Base-by-base conservation (phyloP, 1,140 invertebrate species). In the Euglossa dilemma region DNA sequence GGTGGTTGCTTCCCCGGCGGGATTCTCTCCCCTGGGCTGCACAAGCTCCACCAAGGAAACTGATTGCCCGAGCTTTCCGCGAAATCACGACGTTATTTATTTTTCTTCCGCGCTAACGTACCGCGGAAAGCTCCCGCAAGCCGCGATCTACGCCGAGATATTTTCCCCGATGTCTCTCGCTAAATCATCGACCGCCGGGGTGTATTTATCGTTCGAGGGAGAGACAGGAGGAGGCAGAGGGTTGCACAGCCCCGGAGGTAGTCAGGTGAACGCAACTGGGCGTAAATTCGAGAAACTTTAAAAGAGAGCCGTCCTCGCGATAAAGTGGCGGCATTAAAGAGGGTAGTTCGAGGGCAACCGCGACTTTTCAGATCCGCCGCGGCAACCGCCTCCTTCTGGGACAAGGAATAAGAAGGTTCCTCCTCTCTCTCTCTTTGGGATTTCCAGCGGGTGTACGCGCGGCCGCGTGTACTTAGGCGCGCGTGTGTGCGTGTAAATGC, bases 61-160 rank as follows among this genome's bases (percentile, higher is more conserved):
- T 79, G 81, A 83, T 83, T 83, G 81, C 81, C 57, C 18, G 25
- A 50, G 67, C 57, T 72, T 79, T 64, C 43, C 81, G 52, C 75
- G 47, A 50, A 83, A 83, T 83, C 81, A 71, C 57, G 52, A 20
- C 16, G 50, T 70, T 83, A 83, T 83, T 83, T 83, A 83, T 83
- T 83, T 71, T 83, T 83, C 63, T 50, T 56, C 36, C 56, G 56
- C 50, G 57, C 9, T 79, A 79, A 78, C 67, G 75, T 67, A 75
- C 72, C 80, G 61, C 71, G 79, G 28, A 8, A 47, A 64, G 36
- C 79, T 66, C 71, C 66, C n/a, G 52, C 56, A n/a, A 28, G 57
- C 43, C 70, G 45, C 57, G 78, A 72, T 80, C 43, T 57, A 70
- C 64, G 64, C n/a, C 66, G 50, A 43, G 61, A 36, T 28, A 47